These are phyloP conservation scores for Cyanistes caeruleus DNA, from an alignment of 2,113 vertebrate species.

Conservation along the genomic window DNA sequence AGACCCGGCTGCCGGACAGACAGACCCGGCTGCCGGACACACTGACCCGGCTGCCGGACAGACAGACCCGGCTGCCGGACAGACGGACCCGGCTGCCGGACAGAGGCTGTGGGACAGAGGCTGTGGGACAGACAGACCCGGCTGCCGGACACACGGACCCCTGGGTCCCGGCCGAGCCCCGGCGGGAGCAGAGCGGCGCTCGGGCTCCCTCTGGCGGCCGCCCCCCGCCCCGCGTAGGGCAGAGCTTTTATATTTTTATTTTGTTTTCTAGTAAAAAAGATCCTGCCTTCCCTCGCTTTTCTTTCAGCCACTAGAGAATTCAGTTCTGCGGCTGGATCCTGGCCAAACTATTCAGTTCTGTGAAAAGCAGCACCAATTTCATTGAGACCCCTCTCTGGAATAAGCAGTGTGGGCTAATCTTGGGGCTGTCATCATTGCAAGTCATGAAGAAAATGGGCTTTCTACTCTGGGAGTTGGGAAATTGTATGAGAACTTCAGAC, in stretches of 20 bases:
- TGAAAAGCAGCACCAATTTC: background rate
- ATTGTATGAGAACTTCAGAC: background rate
- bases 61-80: background rate
- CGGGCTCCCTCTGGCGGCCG: constrained; percentile 35
- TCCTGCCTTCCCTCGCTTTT: background rate
- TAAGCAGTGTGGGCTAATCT: background rate
- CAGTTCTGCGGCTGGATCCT: background rate
- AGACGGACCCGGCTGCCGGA: background rate
- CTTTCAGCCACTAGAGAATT: background rate
- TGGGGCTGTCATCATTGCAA: background rate
- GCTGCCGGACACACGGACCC: background rate
- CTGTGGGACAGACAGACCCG: background rate
- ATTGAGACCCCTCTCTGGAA: background rate
- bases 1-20: rapidly evolving
- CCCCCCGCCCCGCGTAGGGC: background rate
- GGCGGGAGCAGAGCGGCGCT: background rate
- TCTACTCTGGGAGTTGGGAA: background rate
- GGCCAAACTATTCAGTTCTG: background rate
- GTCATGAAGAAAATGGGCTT: background rate
- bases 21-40: too few relatives aligned
- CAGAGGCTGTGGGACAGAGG: too few relatives aligned
- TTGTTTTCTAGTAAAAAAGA: background rate
- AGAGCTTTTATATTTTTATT: background rate
- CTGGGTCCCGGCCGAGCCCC: too few relatives aligned
- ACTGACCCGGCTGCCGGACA: background rate